These are phyloP conservation scores for Eptatretus burgeri DNA, from an alignment of 2,113 vertebrate genomes.

Conservation along the genomic window DNA sequence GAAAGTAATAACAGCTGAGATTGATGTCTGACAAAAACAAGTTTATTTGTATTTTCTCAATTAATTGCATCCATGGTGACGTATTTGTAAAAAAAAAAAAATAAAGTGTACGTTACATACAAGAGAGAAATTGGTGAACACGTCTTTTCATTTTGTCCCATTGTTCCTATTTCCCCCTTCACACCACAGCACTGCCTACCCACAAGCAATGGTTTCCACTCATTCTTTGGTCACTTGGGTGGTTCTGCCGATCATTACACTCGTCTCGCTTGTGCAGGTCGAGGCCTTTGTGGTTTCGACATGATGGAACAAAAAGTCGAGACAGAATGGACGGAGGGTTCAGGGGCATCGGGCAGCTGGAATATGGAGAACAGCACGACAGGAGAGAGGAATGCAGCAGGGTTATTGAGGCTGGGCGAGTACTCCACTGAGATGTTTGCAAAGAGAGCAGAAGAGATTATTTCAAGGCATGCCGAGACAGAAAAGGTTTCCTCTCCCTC, in stretches of 20 bases:
- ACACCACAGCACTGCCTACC: constrained; percentile 48
- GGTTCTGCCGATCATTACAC: constrained; percentile 87
- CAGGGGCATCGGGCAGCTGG: constrained; percentile 1
- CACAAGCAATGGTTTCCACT: constrained; percentile 61
- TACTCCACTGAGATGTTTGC: constrained; percentile 82
- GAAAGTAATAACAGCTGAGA: too few species aligned
- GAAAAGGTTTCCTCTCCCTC: too few species aligned
- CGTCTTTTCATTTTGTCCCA: too few species aligned
- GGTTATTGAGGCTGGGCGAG: constrained; percentile 52
- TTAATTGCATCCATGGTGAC: too few species aligned
- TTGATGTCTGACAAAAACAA: too few species aligned
- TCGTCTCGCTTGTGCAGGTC: constrained; percentile 62
- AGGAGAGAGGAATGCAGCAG: constrained; percentile 42
- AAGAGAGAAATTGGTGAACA: too few species aligned
- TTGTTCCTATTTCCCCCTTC: too few species aligned
- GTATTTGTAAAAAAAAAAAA: too few species aligned
- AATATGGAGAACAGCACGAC: background rate
- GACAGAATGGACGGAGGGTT: background rate
- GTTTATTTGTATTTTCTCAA: too few species aligned
- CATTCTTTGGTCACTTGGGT: constrained; percentile 71
- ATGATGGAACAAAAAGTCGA: background rate
- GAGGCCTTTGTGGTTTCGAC: constrained; percentile 13
- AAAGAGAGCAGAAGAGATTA: constrained; percentile 47
- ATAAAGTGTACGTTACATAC: too few species aligned
- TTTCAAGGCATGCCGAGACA: constrained; percentile 29